Percentiles rank a stretch among this genome's conserved stretches.
phyloP scores from a whole-genome alignment of 2,888 invertebrate species.

The Melieria omissa region DNA sequence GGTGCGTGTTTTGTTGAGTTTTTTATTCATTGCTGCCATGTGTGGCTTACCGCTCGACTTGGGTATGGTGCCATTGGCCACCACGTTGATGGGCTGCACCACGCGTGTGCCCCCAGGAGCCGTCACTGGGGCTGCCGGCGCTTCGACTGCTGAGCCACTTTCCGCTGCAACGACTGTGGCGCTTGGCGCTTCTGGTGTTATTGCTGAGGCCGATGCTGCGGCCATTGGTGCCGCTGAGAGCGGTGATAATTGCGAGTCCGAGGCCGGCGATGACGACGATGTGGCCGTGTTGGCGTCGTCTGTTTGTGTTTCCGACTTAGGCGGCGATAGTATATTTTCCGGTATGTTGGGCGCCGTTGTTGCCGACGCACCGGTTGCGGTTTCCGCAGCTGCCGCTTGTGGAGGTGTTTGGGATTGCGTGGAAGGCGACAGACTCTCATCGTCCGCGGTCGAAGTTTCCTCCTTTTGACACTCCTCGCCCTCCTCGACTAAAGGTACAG shows the following conservation, averaged over 20 bases:
- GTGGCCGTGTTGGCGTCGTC: constrained; percentile 63
- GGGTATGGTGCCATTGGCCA: constrained; percentile 64
- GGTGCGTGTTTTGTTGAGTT: constrained; percentile 59
- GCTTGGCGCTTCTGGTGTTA: constrained; percentile 10
- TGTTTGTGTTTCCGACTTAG: constrained; percentile 63
- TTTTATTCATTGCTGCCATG: constrained; percentile 61
- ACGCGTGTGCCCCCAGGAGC: constrained; percentile 35
- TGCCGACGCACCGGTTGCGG: constrained; percentile 14
- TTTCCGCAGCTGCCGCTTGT: constrained; percentile 1
- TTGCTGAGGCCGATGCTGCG: background rate
- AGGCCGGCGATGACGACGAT: constrained; percentile 62
- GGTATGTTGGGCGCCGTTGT: constrained; percentile 47
- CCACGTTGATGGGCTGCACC: constrained; percentile 48
- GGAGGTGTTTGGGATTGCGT: constrained; percentile 31
- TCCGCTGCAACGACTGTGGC: background rate
- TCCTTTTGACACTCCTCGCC: constrained; percentile 13
- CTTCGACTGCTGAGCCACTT: background rate
- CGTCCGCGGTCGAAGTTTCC: constrained; percentile 1
- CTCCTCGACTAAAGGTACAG: background rate
- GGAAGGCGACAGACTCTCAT: constrained; percentile 19
- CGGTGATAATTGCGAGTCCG: constrained; percentile 60
- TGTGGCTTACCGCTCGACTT: constrained; percentile 64
- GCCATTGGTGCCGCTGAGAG: constrained; percentile 8
- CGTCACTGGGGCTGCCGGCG: background rate
- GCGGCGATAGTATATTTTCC: constrained; percentile 61